Evolutionary conservation across 2,888 invertebrate species (phyloP), one percentile per base, ranked within the genome.

Genomic region (Drosophila multiciliata): DNA sequence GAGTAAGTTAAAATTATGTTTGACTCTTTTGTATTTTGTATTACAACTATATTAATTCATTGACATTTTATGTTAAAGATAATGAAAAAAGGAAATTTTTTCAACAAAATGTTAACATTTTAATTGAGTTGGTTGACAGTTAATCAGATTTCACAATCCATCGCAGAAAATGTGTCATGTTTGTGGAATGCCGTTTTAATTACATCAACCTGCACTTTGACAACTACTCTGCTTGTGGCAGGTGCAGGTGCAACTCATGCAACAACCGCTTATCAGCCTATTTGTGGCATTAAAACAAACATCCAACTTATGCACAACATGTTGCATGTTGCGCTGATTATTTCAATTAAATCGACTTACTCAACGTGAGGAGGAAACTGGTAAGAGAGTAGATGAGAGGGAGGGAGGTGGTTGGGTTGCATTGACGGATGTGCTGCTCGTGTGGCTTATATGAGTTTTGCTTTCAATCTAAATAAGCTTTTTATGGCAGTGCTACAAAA

Each of bases 401-500:
- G 33, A 15, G 40, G 1, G 7, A 3, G 36, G 15, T 5, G 36
- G 2, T 26, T 11, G 42, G 42, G 6, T 33, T 20, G 26, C 40
- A 35, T 48, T 73, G 55, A 60, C 45, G 57, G 57, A 11, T n/a
- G 32, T 55, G 74, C 49, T 58, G 73, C 68, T 81, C 67, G 64
- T 81, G 75, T 77, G 73, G 67, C 71, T 81, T 83, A 81, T 73
- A 81, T 77, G 79, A 54, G 64, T 60, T 62, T 57, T 49, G 54
- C 66, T 55, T 76, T 82, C 81, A 82, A 84, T 87, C 75, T 71
- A 82, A 87, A 84, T 84, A 80, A 66, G 69, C 69, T 78, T 82
- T 83, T 85, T 84, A 87, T 82, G 67, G 60, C 70, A 52, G 45
- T 66, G 71, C 61, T 62, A 80, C 80, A 84, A 84, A 84, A 84